Base-by-base conservation (phyloP, 1,140 invertebrate species). In the Triops longicaudatus region DNA sequence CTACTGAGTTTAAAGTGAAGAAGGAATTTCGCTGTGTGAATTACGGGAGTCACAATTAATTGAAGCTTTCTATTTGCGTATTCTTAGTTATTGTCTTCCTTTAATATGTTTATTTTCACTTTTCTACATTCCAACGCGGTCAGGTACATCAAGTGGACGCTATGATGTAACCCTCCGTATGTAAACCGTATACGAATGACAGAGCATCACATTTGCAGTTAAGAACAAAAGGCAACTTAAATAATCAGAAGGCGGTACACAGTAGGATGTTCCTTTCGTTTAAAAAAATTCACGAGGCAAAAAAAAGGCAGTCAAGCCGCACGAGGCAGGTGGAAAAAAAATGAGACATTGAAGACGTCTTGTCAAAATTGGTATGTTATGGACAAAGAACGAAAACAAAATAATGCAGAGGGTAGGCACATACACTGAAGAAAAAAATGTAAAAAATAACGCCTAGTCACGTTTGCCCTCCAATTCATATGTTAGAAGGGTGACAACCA, bases 101-200 rank as follows among this genome's bases (percentile, higher is more conserved):
- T 50, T 50, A 50, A 17, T 22, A 63, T 63, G 14, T 63, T 63
- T 63, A n/a, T 63, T 22, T n/a, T 63, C 14, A 22, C 50, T 63
- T 63, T 63, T 63, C 50, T 63, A 63, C 50, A 63, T 63, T 3
- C 50, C 50, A 63, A 9, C n/a, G 22, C 50, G 50, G 50, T n/a
- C 50, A 63, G 50, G 50, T 63, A 63, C 50, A 63, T 63, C 50
- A n/a, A 63, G 50, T 63, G 50, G 50, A 63, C 50, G 50, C 50
- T 63, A 63, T 9, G 50, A 63, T 63, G 50, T 7, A 63, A 63
- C 50, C 50, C 50, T 63, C 50, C 9, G 50, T 63, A 63, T 37
- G 31, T 63, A 63, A 63, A 63, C 50, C 50, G 50, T 63, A 63
- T 63, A 63, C 50, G 50, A 63, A 22, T 63, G 50, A 63, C 50